Evolutionary conservation across 2,113 vertebrate genomes (phyloP).

Genomic region (Stigmatopora argus): DNA sequence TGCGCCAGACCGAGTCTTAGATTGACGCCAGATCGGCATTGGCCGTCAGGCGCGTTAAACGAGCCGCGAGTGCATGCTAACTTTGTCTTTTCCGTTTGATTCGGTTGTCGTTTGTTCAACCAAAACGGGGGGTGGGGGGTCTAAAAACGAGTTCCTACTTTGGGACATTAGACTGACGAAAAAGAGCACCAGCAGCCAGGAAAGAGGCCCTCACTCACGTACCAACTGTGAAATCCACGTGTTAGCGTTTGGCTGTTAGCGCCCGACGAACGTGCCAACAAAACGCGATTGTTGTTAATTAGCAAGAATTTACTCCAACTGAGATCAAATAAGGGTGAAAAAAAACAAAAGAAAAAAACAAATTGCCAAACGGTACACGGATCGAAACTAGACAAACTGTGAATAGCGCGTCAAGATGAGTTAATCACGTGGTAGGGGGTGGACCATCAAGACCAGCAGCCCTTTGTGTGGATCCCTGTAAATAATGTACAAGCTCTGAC

Average conservation of each 20-base stretch:
- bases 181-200: conserved; percentile 2
- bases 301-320: neutral
- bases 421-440: neutral
- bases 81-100: conserved; percentile 21
- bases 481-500: conserved; percentile 71
- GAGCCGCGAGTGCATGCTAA: conserved; percentile 45
- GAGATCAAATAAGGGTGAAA: neutral
- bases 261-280: conserved; percentile 71
- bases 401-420: neutral
- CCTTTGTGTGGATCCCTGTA: conserved; percentile 62
- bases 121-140: neutral
- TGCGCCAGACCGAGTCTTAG: conserved; percentile 11
- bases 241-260: conserved; percentile 49
- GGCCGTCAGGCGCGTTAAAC: neutral
- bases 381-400: neutral
- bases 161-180: neutral
- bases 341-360: neutral
- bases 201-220: neutral
- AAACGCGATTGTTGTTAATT: neutral
- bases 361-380: neutral
- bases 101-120: conserved; percentile 1
- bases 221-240: conserved; percentile 54
- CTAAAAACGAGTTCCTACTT: neutral
- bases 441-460: conserved; percentile 46
- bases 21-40: neutral